phyloP scores from a whole-genome alignment of 2,797 vertebrate species.

The Chiloscyllium punctatum region DNA sequence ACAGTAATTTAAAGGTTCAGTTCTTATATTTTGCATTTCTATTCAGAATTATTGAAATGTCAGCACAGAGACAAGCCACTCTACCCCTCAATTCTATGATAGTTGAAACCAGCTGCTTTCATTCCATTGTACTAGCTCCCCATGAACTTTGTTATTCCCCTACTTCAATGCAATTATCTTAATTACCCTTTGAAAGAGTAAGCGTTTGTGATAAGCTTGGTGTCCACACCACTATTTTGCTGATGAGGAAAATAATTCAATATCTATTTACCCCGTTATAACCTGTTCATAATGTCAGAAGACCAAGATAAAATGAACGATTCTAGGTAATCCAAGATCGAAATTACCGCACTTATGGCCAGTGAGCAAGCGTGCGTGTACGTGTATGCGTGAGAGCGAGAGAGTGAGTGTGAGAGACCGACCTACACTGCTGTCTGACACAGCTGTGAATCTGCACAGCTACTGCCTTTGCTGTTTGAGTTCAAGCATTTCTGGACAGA shows the following conservation, averaged over 20 bases:
- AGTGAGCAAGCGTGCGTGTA: too few species aligned
- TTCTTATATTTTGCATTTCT: neutral
- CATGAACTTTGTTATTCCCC: neutral
- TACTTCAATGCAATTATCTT: neutral
- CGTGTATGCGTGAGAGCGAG: too few species aligned
- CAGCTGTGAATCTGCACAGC: too few species aligned
- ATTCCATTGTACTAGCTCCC: neutral
- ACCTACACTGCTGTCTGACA: too few species aligned
- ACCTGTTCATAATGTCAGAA: neutral
- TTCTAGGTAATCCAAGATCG: too few species aligned
- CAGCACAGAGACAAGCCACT: neutral
- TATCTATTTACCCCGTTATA: neutral
- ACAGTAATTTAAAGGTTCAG: neutral
- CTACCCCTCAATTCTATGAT: too few species aligned
- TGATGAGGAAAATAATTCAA: neutral
- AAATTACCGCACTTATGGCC: too few species aligned
- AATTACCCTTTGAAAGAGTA: neutral
- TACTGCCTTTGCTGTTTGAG: too few species aligned
- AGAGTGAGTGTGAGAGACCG: too few species aligned
- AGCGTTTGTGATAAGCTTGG: neutral
- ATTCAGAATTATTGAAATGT: neutral
- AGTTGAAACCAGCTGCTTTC: neutral
- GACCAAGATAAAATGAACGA: neutral
- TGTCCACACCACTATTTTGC: neutral
- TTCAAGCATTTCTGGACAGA: too few species aligned